A percentile compares a stretch with the other conserved stretches of the same genome.
Conservation (phyloP, 2,888 invertebrate genomes). For the Lamproptera curius region DNA sequence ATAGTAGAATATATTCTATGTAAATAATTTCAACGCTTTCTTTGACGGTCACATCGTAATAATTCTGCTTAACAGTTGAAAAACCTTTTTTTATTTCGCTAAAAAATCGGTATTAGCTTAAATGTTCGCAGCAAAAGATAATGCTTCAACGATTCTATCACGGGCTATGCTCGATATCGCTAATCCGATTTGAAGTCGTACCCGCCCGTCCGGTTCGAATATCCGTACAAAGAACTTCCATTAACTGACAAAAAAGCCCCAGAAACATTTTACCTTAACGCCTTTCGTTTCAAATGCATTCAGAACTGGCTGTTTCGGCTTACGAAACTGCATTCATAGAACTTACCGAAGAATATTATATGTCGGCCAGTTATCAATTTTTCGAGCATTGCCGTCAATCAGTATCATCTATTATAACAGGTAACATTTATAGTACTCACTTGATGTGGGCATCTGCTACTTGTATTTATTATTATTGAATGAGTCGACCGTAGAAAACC, state of each 20-base stretch:
- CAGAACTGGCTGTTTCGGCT: constrained; percentile 1
- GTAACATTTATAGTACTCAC: too few species aligned
- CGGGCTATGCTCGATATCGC: constrained; percentile 61
- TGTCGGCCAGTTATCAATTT: too few species aligned
- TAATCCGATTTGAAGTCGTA: constrained; percentile 68
- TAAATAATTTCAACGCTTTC: too few species aligned
- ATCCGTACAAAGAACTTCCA: constrained; percentile 75
- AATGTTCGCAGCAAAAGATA: constrained; percentile 46
- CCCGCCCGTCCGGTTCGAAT: constrained; percentile 59
- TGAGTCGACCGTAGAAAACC: too few species aligned
- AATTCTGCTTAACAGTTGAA: too few species aligned
- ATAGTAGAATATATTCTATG: too few species aligned
- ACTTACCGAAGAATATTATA: constrained; percentile 5
- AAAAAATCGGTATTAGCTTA: constrained; percentile 24
- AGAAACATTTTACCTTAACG: constrained; percentile 45
- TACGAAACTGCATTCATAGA: constrained; percentile 6
- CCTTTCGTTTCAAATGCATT: constrained; percentile 30
- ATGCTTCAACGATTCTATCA: constrained; percentile 54
- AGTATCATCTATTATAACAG: too few species aligned
- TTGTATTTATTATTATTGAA: too few species aligned
- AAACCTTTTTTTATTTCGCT: too few species aligned
- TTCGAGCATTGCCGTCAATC: too few species aligned
- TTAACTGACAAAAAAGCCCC: constrained; percentile 67
- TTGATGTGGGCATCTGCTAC: too few species aligned
- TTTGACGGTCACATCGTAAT: too few species aligned